Conservation (phyloP, 2,797 vertebrate species). For the Pitangus sulphuratus region DNA sequence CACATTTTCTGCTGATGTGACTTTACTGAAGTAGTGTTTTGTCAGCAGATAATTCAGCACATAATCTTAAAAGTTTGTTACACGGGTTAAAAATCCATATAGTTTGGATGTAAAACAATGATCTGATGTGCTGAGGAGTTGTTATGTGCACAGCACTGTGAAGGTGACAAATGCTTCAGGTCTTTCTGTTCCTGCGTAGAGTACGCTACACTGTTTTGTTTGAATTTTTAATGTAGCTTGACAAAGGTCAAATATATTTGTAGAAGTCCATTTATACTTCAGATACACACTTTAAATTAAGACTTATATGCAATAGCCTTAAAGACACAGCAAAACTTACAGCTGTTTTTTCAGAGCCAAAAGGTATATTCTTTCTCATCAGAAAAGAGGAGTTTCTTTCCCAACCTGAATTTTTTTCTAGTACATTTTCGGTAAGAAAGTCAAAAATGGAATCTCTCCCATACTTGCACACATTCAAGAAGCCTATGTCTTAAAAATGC, state of each 20-base stretch:
- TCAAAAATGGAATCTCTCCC: background rate
- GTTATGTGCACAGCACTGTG: background rate
- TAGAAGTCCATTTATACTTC: background rate
- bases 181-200: background rate
- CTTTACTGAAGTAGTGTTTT: background rate
- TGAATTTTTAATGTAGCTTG: slow-evolving; percentile 15
- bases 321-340: background rate
- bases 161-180: background rate
- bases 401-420: background rate
- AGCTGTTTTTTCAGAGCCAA: background rate
- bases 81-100: background rate
- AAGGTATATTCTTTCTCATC: background rate
- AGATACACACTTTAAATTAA: background rate
- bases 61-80: background rate
- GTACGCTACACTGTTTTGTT: background rate
- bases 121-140: background rate
- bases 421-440: background rate
- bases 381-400: slow-evolving; percentile 24
- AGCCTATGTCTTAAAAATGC: background rate
- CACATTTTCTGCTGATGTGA: background rate
- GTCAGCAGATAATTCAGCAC: background rate
- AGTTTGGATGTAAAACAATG: background rate
- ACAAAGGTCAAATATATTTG: slow-evolving; percentile 1
- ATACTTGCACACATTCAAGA: background rate
- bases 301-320: background rate